Evolutionary conservation across 2,113 vertebrate genomes (phyloP).

Genomic region (Panthera tigris): DNA sequence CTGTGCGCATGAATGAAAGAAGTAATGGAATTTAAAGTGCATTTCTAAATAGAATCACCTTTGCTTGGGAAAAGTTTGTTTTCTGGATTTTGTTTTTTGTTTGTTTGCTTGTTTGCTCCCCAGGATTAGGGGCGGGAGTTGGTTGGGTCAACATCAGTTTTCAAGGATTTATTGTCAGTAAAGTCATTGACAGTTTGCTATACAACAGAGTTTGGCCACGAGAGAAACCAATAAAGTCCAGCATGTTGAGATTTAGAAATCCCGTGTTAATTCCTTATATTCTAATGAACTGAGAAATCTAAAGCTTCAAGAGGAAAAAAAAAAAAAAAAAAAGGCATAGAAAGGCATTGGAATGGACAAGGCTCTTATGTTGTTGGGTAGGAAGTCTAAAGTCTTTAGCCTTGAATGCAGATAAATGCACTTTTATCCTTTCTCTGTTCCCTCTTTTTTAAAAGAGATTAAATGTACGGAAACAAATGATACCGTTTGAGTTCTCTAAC

Average conservation of each 20-base stretch:
- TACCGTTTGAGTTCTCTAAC: not conserved
- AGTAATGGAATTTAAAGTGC: not conserved
- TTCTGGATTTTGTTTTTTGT: not conserved
- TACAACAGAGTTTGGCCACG: not conserved
- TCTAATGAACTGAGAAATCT: not conserved
- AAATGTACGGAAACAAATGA: slow-evolving; percentile 8
- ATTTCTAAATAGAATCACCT: slow-evolving; percentile 19
- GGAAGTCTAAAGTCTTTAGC: not conserved
- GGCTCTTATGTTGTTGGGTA: not conserved
- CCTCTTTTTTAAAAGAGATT: not conserved
- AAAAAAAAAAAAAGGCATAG: not conserved
- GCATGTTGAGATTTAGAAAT: slow-evolving; percentile 4
- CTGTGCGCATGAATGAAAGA: not conserved
- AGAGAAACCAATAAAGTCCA: not conserved
- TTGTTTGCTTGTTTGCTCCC: too few species aligned
- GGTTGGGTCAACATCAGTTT: not conserved
- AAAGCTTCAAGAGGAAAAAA: not conserved
- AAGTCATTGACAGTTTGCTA: not conserved
- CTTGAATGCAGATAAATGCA: not conserved
- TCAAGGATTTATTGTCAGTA: not conserved
- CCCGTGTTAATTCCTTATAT: not conserved
- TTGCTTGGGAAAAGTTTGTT: not conserved
- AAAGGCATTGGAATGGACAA: not conserved
- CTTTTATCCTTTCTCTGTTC: not conserved
- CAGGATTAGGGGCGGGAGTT: not conserved